Evolutionary conservation across 1,140 invertebrate genomes (phyloP).

Genomic region (Pseudomyrmex concolor): DNA sequence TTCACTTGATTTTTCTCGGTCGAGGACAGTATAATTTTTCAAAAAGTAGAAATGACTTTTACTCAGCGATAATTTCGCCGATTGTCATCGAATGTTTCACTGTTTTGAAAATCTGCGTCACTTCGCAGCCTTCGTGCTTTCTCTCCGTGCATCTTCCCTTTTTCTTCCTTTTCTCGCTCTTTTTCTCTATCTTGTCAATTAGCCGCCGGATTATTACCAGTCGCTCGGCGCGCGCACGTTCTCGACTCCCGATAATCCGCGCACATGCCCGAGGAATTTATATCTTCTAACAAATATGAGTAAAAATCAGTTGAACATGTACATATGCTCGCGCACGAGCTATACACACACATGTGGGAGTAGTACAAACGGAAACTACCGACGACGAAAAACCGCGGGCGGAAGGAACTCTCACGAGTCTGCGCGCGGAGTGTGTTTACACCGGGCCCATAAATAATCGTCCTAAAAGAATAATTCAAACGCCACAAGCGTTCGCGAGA

Average conservation of each 20-base stretch:
- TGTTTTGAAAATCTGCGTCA: background rate
- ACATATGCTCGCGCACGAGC: background rate
- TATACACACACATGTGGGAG: no score
- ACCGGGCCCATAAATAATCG: slow-evolving; percentile 62
- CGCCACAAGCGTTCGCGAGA: slow-evolving; percentile 31
- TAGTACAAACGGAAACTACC: background rate
- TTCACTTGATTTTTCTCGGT: background rate
- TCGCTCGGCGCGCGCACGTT: slow-evolving; percentile 15
- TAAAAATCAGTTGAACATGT: background rate
- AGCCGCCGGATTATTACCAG: slow-evolving; percentile 35
- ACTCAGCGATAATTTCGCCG: background rate
- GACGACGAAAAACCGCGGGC: background rate
- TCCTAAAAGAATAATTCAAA: slow-evolving; percentile 59
- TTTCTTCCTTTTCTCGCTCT: slow-evolving; percentile 10
- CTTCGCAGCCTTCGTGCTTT: background rate
- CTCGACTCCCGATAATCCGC: slow-evolving; percentile 21
- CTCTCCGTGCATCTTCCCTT: slow-evolving; percentile 2
- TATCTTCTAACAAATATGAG: background rate
- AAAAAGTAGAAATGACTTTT: background rate
- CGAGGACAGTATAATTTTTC: slow-evolving; percentile 4
- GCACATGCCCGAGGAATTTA: slow-evolving; percentile 23
- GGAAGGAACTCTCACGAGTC: background rate
- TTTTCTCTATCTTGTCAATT: slow-evolving; percentile 22
- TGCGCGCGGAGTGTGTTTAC: background rate
- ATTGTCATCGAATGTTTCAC: background rate